Evolutionary conservation across 2,113 vertebrate genomes (phyloP), one percentile per base, ranked within the genome.

Genomic region (Synodontis membranacea): DNA sequence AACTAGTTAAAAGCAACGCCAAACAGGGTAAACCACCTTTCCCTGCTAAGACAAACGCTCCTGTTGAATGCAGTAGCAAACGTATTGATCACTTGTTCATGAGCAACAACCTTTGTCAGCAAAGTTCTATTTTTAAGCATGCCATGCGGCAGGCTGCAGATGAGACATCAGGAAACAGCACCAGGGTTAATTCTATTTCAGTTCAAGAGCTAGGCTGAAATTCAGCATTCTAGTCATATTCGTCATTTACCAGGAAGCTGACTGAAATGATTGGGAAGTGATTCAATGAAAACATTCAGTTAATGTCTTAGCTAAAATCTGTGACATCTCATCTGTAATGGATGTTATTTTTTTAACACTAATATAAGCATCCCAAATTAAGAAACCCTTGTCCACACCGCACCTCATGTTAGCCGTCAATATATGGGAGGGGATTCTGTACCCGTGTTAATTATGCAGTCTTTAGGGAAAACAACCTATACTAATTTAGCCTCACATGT

Each of bases 71-170:
- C 86, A 56, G 87, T 54, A 87, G 84, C 56, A 64, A 64, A 87
- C 44, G 46, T 91, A 95, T 95, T 83, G 94, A 95, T 95, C 91
- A 91, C 88, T 91, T 87, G 90, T 92, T 74, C 80, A 84, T 82
- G 91, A 92, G 92, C 92, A 91, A 92, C 92, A 92, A 92, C 90
- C 93, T 91, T 92, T 90, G 93, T 95, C 94, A 94, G 94, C 94
- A 94, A 89, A 93, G 88, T 90, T 92, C 92, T 94, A 94, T 94
- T 94, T 94, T 88, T 92, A 91, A 91, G 90, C 85, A 75, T 76
- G 82, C 21, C 83, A 54, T 92, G 90, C 89, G 86, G 90, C 91
- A 92, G 93, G 90, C 92, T 93, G 92, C 90, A 92, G 90, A 90
- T 86, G n/a, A 93, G 91, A 90, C 82, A 89, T 89, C 91, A 92